phyloP scores from a whole-genome alignment of 2,888 invertebrate species.

The Emmelina monodactyla region DNA sequence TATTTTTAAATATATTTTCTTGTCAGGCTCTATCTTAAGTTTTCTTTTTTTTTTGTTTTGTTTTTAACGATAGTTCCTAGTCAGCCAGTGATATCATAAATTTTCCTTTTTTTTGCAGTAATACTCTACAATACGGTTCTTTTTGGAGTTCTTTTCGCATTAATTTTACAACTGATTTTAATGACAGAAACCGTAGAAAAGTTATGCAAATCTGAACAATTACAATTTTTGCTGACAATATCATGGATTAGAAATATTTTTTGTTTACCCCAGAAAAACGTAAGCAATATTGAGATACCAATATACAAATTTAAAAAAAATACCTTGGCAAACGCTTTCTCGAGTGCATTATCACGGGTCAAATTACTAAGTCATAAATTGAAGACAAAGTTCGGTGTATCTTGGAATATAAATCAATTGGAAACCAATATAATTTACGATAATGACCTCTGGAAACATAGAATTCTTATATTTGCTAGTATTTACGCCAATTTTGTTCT shows the following conservation, averaged over 20 bases:
- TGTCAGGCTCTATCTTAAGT: neutral
- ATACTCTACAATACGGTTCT: slow-evolving; percentile 38
- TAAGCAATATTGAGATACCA: too few relatives aligned
- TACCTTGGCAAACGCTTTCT: too few relatives aligned
- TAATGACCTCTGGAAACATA: neutral
- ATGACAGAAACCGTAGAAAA: slow-evolving; percentile 26
- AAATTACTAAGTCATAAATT: too few relatives aligned
- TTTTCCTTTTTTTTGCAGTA: slow-evolving; percentile 28
- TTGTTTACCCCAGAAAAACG: slow-evolving; percentile 39
- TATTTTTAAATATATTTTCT: neutral
- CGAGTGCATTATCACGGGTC: too few relatives aligned
- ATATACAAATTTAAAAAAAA: too few relatives aligned
- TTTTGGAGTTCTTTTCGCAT: slow-evolving; percentile 31
- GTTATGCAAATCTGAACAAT: slow-evolving; percentile 31
- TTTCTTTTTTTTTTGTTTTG: too few relatives aligned
- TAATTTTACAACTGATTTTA: slow-evolving; percentile 33
- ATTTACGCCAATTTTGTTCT: neutral
- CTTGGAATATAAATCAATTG: neutral
- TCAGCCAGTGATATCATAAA: too few relatives aligned
- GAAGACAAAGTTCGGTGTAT: neutral
- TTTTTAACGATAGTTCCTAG: too few relatives aligned
- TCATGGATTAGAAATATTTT: slow-evolving; percentile 34
- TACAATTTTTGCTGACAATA: slow-evolving; percentile 24
- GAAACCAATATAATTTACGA: neutral
- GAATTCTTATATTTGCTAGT: neutral